Base-by-base conservation (phyloP, 2,113 vertebrate species). In the Zootoca vivipara region DNA sequence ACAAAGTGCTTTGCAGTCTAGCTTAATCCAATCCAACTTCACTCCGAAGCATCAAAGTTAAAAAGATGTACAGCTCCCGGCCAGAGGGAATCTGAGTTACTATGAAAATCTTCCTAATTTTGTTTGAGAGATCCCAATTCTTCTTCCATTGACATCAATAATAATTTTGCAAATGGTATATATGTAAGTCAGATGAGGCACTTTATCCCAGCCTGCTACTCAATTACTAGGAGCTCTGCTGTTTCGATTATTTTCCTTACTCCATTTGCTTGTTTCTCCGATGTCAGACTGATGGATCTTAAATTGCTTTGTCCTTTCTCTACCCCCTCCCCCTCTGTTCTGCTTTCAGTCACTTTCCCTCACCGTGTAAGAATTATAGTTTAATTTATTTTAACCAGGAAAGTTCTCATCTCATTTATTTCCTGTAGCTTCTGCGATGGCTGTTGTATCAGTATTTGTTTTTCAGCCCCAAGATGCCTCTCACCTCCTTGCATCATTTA, bases 321-420 rank as follows among this genome's bases (percentile, higher is more conserved):
- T 35, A 2, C 1, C 52, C 26, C 28, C 2, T 9, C 28, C 12
- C 7, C 15, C 26, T 58, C 89, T 65, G 85, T 22, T 24, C 46
- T 35, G 35, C 26, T 87, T 88, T 89, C 56, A 86, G 28, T 73
- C 75, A 80, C n/a, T 79, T 15, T 3, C 24, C 79, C 67, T 86
- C 40, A 18, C 52, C 35, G 73, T 72, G 4, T 62, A 91, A 91
- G 92, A 94, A 86, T 93, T 91, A 88, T 2, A 0, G 56, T 90
- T 88, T 92, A 93, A 93, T 95, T 93, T 91, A 80, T 91, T 90
- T 92, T 85, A 93, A 93, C 91, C 87, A 85, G 83, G 38, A 46
- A 91, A 70, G 33, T 90, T 95, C 58, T 56, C 5, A 42, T 90
- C 93, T 91, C 89, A 94, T 33, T 89, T 93, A 81, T 93, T 95